Evolutionary conservation across 2,888 invertebrate species (phyloP).

Genomic region (Iphiclides podalirius): DNA sequence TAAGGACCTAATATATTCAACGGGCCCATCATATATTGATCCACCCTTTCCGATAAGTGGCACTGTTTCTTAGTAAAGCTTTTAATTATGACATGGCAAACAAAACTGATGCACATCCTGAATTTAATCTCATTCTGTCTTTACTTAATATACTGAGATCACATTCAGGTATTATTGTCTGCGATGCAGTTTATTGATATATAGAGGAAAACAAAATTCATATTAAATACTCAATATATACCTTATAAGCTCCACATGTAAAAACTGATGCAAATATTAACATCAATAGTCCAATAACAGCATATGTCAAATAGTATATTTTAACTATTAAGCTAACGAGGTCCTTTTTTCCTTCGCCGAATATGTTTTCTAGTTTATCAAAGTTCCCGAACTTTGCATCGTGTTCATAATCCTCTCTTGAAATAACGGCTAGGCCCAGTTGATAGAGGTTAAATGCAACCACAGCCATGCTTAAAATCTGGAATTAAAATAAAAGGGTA

Average conservation of each 20-base stretch:
- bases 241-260: conserved; percentile 66
- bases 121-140: no score
- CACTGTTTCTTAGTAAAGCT: no score
- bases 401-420: conserved; percentile 43
- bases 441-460: conserved; percentile 58
- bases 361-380: conserved; percentile 60
- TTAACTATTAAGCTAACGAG: conserved; percentile 51
- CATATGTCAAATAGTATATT: conserved; percentile 58
- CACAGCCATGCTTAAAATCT: conserved; percentile 63
- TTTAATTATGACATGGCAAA: no score
- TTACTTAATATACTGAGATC: no score
- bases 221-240: no score
- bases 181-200: no score
- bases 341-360: conserved; percentile 52
- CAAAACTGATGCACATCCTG: no score
- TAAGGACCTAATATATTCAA: no score
- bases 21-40: no score
- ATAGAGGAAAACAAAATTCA: no score
- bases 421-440: conserved; percentile 52
- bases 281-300: conserved; percentile 51
- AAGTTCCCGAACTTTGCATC: conserved; percentile 59
- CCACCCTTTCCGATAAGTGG: no score
- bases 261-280: conserved; percentile 56
- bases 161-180: no score
- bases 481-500: conserved; percentile 36